phyloP scores from a whole-genome alignment of 2,797 vertebrate species.

The Hippopotamyrus pictus region DNA sequence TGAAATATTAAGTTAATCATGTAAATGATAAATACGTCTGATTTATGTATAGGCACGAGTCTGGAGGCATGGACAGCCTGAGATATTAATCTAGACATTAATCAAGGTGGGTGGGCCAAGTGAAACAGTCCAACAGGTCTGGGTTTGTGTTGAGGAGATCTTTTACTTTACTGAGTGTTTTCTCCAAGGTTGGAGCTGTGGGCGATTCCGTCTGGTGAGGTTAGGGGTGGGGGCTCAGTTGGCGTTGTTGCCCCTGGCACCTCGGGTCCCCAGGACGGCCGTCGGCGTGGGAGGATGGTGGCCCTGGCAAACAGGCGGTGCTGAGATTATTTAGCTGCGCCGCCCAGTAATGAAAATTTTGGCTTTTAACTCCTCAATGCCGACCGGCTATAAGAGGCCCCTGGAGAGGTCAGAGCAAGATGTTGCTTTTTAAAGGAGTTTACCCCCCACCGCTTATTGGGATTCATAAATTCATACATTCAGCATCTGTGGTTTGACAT shows the following conservation, averaged over 20 bases:
- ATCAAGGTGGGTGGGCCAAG: neutral
- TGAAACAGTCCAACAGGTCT: neutral
- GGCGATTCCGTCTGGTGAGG: neutral
- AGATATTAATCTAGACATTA: slow-evolving; percentile 5
- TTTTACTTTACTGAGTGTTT: neutral
- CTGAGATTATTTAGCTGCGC: neutral
- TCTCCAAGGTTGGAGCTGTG: neutral
- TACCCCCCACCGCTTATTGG: neutral
- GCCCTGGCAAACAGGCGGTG: too few relatives aligned
- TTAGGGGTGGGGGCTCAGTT: neutral
- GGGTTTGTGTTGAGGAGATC: neutral
- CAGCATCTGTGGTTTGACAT: slow-evolving; percentile 1
- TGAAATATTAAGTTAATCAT: neutral
- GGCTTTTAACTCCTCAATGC: neutral
- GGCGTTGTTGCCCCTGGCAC: neutral
- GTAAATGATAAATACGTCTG: neutral
- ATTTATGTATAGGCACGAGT: neutral
- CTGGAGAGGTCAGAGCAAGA: neutral
- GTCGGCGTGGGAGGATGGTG: neutral
- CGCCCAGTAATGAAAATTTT: slow-evolving; percentile 16
- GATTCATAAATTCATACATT: slow-evolving; percentile 16
- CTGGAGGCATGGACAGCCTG: too few relatives aligned
- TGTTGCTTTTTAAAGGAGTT: neutral
- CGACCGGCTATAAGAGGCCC: neutral
- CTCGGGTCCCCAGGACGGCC: neutral